Percentiles rank a stretch among this genome's conserved stretches.
Evolutionary conservation across 1,140 invertebrate genomes (phyloP).

Genomic region (Drosophila parabipectinata): DNA sequence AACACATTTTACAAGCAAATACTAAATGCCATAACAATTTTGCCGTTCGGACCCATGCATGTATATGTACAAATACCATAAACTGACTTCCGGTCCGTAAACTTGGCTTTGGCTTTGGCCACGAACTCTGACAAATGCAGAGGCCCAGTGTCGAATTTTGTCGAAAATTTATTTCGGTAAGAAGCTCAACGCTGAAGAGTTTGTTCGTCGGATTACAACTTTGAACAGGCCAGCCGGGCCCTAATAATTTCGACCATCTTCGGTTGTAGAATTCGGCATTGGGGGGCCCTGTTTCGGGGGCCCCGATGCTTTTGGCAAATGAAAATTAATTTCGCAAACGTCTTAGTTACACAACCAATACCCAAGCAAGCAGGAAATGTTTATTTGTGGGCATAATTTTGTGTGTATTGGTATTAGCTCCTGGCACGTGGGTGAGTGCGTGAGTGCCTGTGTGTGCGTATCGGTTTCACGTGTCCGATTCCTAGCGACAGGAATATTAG

Average conservation of each 20-base stretch:
- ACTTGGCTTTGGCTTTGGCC: slow-evolving; percentile 24
- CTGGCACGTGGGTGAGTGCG: slow-evolving; percentile 20
- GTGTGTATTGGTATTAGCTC: slow-evolving; percentile 9
- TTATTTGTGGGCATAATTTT: slow-evolving; percentile 45
- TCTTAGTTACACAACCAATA: slow-evolving; percentile 55
- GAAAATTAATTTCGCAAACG: slow-evolving; percentile 65
- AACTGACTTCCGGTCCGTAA: slow-evolving; percentile 69
- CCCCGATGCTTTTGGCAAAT: slow-evolving; percentile 11
- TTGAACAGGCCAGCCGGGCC: background rate
- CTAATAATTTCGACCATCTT: background rate
- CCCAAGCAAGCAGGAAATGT: slow-evolving; percentile 23
- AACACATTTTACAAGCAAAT: slow-evolving; percentile 78
- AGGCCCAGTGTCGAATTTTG: slow-evolving; percentile 20
- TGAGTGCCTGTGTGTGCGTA: slow-evolving; percentile 23
- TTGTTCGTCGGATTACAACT: slow-evolving; percentile 21
- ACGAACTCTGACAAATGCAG: slow-evolving; percentile 1
- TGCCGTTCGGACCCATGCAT: slow-evolving; percentile 3
- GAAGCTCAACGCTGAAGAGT: slow-evolving; percentile 19
- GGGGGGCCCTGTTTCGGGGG: slow-evolving; percentile 21
- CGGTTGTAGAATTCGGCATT: background rate
- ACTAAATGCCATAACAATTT: slow-evolving; percentile 59
- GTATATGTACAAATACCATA: slow-evolving; percentile 65
- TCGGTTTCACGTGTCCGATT: slow-evolving; percentile 58
- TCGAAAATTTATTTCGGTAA: background rate
- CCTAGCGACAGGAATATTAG: slow-evolving; percentile 35